These are phyloP conservation scores for Selene dorsalis DNA, from an alignment of 2,797 vertebrate species.

Conservation along the genomic window DNA sequence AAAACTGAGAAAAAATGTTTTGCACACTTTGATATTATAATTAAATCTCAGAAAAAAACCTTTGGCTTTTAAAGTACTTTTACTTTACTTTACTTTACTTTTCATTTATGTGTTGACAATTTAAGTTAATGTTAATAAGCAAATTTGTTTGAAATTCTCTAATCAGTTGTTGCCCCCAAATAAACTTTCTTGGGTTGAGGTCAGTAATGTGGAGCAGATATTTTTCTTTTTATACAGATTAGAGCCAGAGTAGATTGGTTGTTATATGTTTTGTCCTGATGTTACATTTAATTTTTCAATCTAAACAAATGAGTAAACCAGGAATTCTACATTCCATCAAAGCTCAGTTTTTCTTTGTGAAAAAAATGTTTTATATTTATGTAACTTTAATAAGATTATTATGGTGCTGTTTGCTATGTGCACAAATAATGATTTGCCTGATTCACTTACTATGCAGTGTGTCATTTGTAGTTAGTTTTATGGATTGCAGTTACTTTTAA, in stretches of 20 bases:
- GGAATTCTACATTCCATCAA: no score
- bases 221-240: background rate
- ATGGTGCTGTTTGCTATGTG: background rate
- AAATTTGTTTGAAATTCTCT: conserved; percentile 1
- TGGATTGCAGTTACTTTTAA: background rate
- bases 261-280: background rate
- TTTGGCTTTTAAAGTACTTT: background rate
- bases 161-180: background rate
- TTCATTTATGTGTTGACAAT: no score
- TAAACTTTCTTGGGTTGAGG: background rate
- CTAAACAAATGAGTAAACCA: background rate
- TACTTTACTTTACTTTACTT: no score
- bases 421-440: background rate
- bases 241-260: background rate
- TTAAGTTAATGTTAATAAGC: background rate
- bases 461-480: background rate
- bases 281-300: background rate
- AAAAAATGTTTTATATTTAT: background rate
- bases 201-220: background rate
- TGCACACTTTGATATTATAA: background rate
- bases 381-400: background rate
- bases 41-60: background rate
- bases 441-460: background rate
- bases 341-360: background rate
- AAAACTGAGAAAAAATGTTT: background rate